Evolutionary conservation across 2,888 invertebrate genomes (phyloP), one percentile per base, ranked within the genome.

Genomic region (Platycnemis pennipes): DNA sequence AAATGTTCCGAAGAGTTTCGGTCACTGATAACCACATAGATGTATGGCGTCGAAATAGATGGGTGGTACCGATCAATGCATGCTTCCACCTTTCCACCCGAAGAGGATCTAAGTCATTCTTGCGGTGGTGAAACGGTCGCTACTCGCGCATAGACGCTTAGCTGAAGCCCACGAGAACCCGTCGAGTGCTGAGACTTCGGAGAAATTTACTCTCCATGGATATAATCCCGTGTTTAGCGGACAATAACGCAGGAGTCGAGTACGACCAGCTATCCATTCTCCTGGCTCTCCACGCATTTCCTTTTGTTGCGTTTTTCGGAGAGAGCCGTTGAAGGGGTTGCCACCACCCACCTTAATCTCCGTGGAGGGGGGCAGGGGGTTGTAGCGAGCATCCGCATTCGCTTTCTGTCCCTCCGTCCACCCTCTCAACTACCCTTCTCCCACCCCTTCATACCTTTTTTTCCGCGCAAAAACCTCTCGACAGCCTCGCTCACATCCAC

Each of bases 291-390:
- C 3, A 49, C 3, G 49, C 49, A 11, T 13, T 16, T 37, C n/a
- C 77, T 77, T 77, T 77, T 77, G 77, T 77, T 31, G 16, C 77
- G 37, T 77, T 77, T 37, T 77, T 77, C 77, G 77, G 77, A 31
- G 37, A 77, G 77, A 37, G 77, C 37, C 77, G 77, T 77, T 77
- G 77, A 77, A 13, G 37, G 16, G 37, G 13, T 77, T 37, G 31
- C 77, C 26, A 11, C 77, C 2, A 31, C 37, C 77, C 37, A 31
- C 77, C 77, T 31, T 37, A 26, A 26, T 26, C 77, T 2, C 13
- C 77, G 8, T 22, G 69, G 22, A 31, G 69, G 2, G 31, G 77
- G 37, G 37, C 31, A 37, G 37, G n/a, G n/a, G n/a, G n/a, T n/a
- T n/a, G n/a, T n/a, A n/a, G n/a, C n/a, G n/a, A n/a, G n/a, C n/a